Percentiles rank a stretch among this genome's conserved stretches.
phyloP scores from a whole-genome alignment of 2,888 invertebrate genomes.

The Caenorhabditis sp. region DNA sequence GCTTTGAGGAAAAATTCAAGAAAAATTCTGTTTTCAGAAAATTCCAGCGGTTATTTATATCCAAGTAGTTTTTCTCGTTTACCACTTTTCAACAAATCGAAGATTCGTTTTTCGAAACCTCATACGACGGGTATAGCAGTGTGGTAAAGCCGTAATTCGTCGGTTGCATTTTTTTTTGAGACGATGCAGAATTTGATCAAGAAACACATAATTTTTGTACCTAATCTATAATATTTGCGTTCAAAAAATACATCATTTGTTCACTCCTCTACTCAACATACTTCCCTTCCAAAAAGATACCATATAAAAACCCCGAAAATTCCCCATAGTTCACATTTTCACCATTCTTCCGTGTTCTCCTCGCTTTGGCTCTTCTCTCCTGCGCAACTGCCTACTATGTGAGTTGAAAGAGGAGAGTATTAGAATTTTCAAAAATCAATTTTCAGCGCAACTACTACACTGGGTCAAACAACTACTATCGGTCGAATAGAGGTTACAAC shows the following conservation, averaged over 20 bases:
- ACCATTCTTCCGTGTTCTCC: slow-evolving; percentile 19
- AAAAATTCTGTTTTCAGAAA: too few relatives aligned
- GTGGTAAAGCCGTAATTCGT: too few relatives aligned
- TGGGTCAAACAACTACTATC: neutral
- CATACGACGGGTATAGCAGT: too few relatives aligned
- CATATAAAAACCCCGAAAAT: too few relatives aligned
- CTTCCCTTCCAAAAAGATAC: too few relatives aligned
- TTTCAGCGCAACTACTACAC: slow-evolving; percentile 13
- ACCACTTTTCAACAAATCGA: too few relatives aligned
- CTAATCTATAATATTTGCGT: neutral
- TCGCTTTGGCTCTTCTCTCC: slow-evolving; percentile 21
- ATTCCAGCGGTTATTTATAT: too few relatives aligned
- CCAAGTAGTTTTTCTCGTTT: too few relatives aligned
- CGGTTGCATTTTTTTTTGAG: too few relatives aligned
- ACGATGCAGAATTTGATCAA: neutral
- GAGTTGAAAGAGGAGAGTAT: slow-evolving; percentile 7
- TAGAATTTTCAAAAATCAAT: neutral
- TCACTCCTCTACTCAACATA: neutral
- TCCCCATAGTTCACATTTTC: neutral
- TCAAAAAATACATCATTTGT: neutral
- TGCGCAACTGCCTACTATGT: slow-evolving; percentile 35
- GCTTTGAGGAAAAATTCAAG: too few relatives aligned
- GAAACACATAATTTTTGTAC: neutral
- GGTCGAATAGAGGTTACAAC: neutral
- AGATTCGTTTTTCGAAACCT: too few relatives aligned